Base-by-base conservation (phyloP, 2,888 invertebrate genomes). In the Phaedon cochleariae region DNA sequence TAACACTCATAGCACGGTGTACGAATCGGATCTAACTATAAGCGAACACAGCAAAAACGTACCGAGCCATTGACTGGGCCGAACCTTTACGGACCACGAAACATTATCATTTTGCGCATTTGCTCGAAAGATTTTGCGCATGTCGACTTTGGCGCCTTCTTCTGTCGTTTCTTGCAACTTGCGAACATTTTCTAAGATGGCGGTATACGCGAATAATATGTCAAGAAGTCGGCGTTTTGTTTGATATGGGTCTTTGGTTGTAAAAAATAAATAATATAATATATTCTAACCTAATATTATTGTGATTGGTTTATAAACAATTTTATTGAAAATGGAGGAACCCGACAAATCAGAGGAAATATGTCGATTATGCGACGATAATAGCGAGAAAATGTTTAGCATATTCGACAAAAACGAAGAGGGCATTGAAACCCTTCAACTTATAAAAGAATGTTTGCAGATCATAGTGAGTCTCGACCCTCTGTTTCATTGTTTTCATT, bases 361-460 rank as follows among this genome's bases (percentile, higher is more conserved):
- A 67, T 84, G 84, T 71, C 79, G 84, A 57, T 76, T 84, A 48
- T 84, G 84, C 73, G 83, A 83, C 65, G 72, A 77, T 68, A 72
- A 70, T 51, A 73, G 73, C 46, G 76, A 76, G 60, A 77, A 80
- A 71, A 79, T 81, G 80, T 78, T 78, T 67, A 81, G 77, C 74
- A 77, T 84, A 73, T 83, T 84, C 73, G 80, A 81, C 54, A 82
- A 82, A 72, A 82, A 79, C 68, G 77, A 77, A 37, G 78, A 79
- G 66, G 82, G 83, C 59, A 77, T 78, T 70, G 80, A 83, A 74
- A 78, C 83, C 52, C 73, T 84, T 22, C 79, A 82, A 57, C 65
- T 84, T 22, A 83, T 84, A 62, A 82, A 81, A 70, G 81, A 83
- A 62, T 82, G 79, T 70, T 70, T 84, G 54, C 81, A 81, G 41